Evolutionary conservation across 64 coral and sea anemone species (phyloP), one percentile per base, ranked within the genome.

Genomic region (Catalaphyllia jardinei): DNA sequence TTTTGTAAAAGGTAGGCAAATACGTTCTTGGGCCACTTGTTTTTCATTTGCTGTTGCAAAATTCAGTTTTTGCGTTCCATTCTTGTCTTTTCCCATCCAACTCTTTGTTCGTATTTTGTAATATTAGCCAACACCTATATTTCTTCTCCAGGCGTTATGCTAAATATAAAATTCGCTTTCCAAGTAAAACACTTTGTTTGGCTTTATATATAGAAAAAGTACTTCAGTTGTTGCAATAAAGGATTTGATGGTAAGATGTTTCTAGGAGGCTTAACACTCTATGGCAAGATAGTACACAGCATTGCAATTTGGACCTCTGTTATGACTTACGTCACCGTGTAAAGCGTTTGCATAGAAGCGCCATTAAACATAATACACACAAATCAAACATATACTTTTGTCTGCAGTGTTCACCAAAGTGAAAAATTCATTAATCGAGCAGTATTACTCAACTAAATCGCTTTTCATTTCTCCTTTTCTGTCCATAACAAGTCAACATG

Each of bases 11-110:
- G 54, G 54, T 57, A 57, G 15, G 15, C 54, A 15, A 13, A 13
- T 46, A 57, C 54, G 0, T 57, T 13, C 15, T 0, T 12, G 1
- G 54, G 54, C 1, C 54, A 57, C 54, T 57, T 55, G 15, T 51
- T 55, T 79, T n/a, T 79, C 22, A 25, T 77, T 13, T 77, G 11
- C 54, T 77, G 75, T 77, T 77, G 22, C 73, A 75, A 9, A 75
- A 52, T 77, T 31, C 33, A 31, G 8, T 46, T 59, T 24, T 79
- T 28, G 57, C 28, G 25, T 60, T 75, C 20, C 31, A 75, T 75
- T 75, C 12, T 27, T 29, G 16, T 79, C 77, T 49, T 57, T 29
- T 29, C 25, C 13, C 30, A 75, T 42, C 20, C 33, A 18, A 38
- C 28, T 1, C 31, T 75, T 29, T 13, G 24, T 73, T 73, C n/a